Evolutionary conservation across 2,888 invertebrate species (phyloP).

Genomic region (Anoplius nigerrimus): DNA sequence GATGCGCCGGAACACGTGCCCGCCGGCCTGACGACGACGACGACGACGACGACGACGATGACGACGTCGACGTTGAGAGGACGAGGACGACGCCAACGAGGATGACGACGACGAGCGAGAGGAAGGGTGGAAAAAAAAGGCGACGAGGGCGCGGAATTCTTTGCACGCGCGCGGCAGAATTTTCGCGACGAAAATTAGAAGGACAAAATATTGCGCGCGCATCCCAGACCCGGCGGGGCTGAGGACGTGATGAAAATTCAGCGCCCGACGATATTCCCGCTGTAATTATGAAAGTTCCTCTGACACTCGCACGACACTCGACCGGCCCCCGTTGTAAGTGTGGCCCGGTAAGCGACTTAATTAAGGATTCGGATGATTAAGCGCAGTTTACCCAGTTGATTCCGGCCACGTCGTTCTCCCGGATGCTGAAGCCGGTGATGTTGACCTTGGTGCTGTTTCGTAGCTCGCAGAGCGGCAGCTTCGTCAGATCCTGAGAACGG

Average conservation of each 20-base stretch:
- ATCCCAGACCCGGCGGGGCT: no score
- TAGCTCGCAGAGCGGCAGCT: slow-evolving; percentile 48
- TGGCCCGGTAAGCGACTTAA: background rate
- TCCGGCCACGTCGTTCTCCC: slow-evolving; percentile 48
- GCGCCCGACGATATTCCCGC: background rate
- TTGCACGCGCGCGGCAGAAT: no score
- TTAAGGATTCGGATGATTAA: slow-evolving; percentile 2
- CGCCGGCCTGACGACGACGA: background rate
- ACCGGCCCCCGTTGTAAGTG: background rate
- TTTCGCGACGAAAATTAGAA: no score
- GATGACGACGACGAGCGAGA: no score
- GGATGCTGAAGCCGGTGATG: slow-evolving; percentile 64
- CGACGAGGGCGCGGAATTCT: no score
- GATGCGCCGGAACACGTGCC: background rate
- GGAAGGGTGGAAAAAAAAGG: no score
- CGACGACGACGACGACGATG: background rate
- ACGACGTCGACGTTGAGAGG: background rate
- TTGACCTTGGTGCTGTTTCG: slow-evolving; percentile 61
- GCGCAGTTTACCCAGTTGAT: slow-evolving; percentile 40
- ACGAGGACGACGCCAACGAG: no score
- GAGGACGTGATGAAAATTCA: slow-evolving; percentile 4
- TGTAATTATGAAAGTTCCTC: no score
- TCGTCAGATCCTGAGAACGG: slow-evolving; percentile 58
- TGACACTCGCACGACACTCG: no score
- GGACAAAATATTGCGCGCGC: no score